phyloP scores from a whole-genome alignment of 1,140 invertebrate genomes.

The Aphidius ervi region DNA sequence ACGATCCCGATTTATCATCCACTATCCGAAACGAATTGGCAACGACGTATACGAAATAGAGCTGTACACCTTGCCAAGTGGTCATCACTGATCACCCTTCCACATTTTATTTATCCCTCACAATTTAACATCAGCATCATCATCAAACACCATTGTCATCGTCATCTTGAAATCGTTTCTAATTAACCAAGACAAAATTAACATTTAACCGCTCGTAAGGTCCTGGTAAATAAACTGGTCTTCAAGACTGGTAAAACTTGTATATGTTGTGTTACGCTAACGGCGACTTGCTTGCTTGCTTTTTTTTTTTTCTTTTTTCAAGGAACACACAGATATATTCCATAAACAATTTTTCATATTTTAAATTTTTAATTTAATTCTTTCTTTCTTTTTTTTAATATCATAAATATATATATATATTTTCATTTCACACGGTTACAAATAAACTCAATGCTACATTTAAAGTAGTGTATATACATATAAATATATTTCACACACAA shows the following conservation, averaged over 20 bases:
- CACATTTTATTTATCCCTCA: background rate
- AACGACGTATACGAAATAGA: slow-evolving; percentile 32
- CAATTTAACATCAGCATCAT: too few relatives aligned
- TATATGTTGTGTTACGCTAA: slow-evolving; percentile 11
- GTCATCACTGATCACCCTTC: slow-evolving; percentile 3
- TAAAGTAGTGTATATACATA: too few relatives aligned
- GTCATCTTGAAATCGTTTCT: slow-evolving; percentile 34
- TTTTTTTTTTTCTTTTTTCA: background rate
- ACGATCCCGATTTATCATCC: slow-evolving; percentile 32
- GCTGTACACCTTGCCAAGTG: slow-evolving; percentile 25
- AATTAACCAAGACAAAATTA: slow-evolving; percentile 43
- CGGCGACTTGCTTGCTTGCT: slow-evolving; percentile 4
- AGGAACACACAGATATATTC: too few relatives aligned
- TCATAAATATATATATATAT: too few relatives aligned
- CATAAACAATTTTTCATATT: too few relatives aligned
- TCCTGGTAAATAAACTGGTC: slow-evolving; percentile 10
- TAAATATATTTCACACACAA: too few relatives aligned
- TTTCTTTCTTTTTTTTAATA: too few relatives aligned
- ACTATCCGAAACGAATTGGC: slow-evolving; percentile 28
- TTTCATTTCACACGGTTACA: too few relatives aligned
- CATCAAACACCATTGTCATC: slow-evolving; percentile 9
- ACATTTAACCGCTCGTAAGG: slow-evolving; percentile 35
- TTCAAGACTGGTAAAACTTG: slow-evolving; percentile 3
- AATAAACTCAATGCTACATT: too few relatives aligned
- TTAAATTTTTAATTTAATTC: too few relatives aligned